Evolutionary conservation across 2,888 invertebrate species (phyloP), one percentile per base, ranked within the genome.

Genomic region (Agonopterix heracliana): DNA sequence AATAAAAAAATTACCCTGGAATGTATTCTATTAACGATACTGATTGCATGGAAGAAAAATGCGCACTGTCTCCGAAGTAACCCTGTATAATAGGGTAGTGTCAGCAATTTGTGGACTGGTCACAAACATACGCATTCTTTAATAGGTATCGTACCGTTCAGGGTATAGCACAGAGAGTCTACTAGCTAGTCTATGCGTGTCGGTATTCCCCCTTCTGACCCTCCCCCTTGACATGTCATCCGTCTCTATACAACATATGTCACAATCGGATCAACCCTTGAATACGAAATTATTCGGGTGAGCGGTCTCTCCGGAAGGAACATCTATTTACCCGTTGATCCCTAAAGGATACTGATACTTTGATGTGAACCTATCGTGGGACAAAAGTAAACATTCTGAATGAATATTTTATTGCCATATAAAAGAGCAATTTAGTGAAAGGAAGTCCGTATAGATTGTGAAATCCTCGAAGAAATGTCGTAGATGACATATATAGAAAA

Each of bases 261-360:
- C 68, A 62, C 58, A 61, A 63, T 61, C 56, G 60, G 59, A 63
- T 48, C 57, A 56, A 47, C 57, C 65, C 54, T 55, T 63, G 67
- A 68, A 71, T 72, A 68, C 61, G 57, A 64, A 66, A 71, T 71
- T 63, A 67, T 61, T 50, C 60, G 61, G 63, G 61, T 64, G 64
- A 55, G 53, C 54, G 54, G 60, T 50, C 51, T 49, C 51, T 54
- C 60, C 55, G 57, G 58, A 57, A 61, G 56, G 60, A 52, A 50
- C 55, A 56, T 56, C 55, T 66, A 61, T 71, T 68, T 63, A 54
- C 55, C 50, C 46, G 50, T 10, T 52, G 45, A 45, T 53, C 49
- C 53, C 52, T 43, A 49, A 42, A 41, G 51, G 51, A 50, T 38
- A 47, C 45, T 45, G 36, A 49, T 54, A 54, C 58, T 62, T 65